Evolutionary conservation across 92 coral and sea anemone species (phyloP).

Genomic region (Muricea muricata): DNA sequence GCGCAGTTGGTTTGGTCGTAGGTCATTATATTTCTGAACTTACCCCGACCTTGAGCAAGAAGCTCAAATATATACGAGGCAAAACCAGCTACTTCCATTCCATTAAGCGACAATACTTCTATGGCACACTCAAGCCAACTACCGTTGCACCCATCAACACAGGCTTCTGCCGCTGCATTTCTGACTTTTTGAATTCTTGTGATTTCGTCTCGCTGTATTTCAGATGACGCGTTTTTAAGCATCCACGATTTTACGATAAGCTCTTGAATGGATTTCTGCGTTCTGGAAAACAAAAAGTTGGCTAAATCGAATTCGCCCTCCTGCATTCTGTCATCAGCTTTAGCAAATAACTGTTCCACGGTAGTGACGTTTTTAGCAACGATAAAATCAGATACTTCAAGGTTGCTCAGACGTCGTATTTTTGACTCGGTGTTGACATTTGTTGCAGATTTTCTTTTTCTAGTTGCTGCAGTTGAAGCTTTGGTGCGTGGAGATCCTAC

Average conservation of each 20-base stretch:
- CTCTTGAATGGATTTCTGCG: neutral
- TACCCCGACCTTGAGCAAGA: neutral
- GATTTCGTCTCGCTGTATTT: neutral
- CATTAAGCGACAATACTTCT: slow-evolving; percentile 2
- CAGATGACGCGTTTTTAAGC: neutral
- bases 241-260: neutral
- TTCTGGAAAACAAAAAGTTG: slow-evolving; percentile 5
- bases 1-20: neutral
- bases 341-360: neutral
- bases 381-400: neutral
- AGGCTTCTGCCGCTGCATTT: neutral
- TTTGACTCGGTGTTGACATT: neutral
- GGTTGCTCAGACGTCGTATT: neutral
- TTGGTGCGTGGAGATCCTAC: slow-evolving; percentile 2
- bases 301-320: slow-evolving; percentile 15
- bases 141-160: slow-evolving; percentile 18
- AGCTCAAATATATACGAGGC: slow-evolving; percentile 17
- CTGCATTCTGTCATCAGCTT: neutral
- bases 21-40: slow-evolving; percentile 7
- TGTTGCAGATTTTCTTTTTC: neutral
- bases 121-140: slow-evolving; percentile 1
- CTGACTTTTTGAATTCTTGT: neutral
- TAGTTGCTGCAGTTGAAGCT: neutral
- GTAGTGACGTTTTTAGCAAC: neutral
- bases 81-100: neutral